These are phyloP conservation scores for Cotesia congregata DNA, from an alignment of 2,888 invertebrate genomes.

Conservation along the genomic window DNA sequence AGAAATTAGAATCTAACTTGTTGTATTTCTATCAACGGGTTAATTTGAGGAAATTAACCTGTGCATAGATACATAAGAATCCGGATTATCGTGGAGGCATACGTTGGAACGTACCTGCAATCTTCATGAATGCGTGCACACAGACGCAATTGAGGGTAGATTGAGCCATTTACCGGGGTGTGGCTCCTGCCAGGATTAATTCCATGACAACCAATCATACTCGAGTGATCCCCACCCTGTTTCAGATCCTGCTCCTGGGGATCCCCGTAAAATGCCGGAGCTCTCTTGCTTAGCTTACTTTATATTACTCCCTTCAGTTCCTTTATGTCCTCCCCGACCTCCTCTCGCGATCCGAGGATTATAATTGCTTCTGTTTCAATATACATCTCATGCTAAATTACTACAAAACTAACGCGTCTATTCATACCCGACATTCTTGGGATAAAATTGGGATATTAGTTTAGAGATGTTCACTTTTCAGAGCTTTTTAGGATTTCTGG, in stretches of 20 bases:
- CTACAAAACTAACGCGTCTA: not conserved
- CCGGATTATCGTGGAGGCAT: no score
- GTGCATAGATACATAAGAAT: no score
- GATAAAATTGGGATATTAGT: not conserved
- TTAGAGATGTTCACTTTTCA: not conserved
- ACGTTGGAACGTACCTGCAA: no score
- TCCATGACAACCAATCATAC: conserved; percentile 64
- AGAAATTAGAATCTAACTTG: no score
- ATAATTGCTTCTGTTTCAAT: conserved; percentile 20
- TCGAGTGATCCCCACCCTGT: conserved; percentile 57
- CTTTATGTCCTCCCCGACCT: not conserved
- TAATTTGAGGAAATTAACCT: no score
- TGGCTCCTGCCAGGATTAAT: conserved; percentile 62
- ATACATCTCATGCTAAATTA: conserved; percentile 5
- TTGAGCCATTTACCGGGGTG: conserved; percentile 66
- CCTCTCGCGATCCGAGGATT: not conserved
- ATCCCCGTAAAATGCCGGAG: conserved; percentile 11
- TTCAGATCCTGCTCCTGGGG: not conserved
- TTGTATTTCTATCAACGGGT: no score
- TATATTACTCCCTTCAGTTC: not conserved
- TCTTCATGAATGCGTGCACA: conserved; percentile 8
- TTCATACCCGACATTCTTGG: not conserved
- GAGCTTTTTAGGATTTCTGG: not conserved
- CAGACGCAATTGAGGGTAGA: conserved; percentile 54
- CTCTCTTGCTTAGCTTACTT: not conserved